Conservation (phyloP, 2,113 vertebrate genomes). For the Sclerurus mexicanus region DNA sequence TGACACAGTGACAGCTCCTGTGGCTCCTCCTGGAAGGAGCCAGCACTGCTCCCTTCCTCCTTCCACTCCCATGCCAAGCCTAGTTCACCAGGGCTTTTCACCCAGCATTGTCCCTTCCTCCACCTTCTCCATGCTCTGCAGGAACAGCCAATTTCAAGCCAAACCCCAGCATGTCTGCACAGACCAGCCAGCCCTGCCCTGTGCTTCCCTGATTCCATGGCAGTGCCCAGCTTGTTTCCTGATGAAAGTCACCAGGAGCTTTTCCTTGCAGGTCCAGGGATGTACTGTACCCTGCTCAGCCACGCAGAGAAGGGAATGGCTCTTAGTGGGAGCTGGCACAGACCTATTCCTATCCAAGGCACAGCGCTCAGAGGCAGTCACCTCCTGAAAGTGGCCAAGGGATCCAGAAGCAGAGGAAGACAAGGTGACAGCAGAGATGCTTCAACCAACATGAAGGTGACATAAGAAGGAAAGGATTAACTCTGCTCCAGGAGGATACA, state of each 20-base stretch:
- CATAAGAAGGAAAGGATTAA: background rate
- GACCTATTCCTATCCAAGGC: background rate
- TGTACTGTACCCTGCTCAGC: background rate
- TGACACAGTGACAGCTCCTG: background rate
- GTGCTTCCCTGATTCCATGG: rapidly evolving
- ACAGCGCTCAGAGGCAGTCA: background rate
- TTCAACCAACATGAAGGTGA: rapidly evolving
- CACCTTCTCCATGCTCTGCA: rapidly evolving
- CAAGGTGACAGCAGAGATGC: background rate
- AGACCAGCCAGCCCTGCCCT: background rate
- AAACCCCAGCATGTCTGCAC: background rate
- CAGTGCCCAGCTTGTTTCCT: background rate
- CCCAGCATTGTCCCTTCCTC: background rate
- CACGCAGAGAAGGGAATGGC: background rate
- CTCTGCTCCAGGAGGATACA: background rate
- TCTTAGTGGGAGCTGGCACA: background rate
- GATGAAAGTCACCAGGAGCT: background rate
- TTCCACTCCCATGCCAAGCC: background rate
- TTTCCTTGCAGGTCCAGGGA: background rate
- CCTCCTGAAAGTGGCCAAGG: background rate
- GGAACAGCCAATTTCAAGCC: background rate
- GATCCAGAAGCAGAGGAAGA: background rate
- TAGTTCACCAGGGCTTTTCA: background rate
- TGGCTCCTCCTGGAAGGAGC: background rate
- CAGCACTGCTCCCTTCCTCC: background rate